Conservation (phyloP, 2,113 vertebrate species). For the Falco punctatus region DNA sequence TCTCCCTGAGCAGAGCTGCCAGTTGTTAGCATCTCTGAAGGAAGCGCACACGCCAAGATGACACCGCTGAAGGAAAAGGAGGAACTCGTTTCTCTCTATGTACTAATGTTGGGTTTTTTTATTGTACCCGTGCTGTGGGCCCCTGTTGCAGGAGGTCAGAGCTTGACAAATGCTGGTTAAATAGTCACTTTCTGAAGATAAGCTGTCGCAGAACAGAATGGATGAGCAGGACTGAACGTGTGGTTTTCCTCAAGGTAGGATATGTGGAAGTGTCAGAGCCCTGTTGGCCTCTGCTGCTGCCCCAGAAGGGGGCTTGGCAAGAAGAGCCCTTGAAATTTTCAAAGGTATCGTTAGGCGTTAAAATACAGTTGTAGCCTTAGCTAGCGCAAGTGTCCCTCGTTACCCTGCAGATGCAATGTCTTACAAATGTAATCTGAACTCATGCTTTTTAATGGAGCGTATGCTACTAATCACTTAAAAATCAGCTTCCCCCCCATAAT, state of each 20-base stretch:
- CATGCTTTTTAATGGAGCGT: background rate
- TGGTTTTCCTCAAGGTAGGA: background rate
- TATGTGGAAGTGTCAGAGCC: background rate
- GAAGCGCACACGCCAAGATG: background rate
- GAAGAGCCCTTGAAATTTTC: background rate
- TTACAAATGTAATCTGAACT: conserved; percentile 18
- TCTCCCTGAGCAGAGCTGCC: conserved; percentile 48
- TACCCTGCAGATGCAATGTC: background rate
- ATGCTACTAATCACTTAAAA: background rate
- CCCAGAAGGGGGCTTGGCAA: background rate
- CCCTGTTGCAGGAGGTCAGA: background rate
- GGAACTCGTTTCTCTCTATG: conserved; percentile 19
- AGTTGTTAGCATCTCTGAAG: conserved; percentile 45
- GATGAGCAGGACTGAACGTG: background rate
- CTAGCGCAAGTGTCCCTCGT: background rate
- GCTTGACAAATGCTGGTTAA: background rate
- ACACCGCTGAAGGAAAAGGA: background rate
- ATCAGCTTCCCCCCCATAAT: background rate
- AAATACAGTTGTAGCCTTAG: background rate
- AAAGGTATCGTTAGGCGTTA: background rate
- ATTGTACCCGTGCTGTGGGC: background rate
- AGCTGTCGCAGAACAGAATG: background rate
- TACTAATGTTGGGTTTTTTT: conserved; percentile 30
- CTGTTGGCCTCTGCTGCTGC: background rate
- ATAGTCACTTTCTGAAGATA: background rate